phyloP scores from a whole-genome alignment of 2,888 invertebrate species.

The Nephrotoma appendiculata region DNA sequence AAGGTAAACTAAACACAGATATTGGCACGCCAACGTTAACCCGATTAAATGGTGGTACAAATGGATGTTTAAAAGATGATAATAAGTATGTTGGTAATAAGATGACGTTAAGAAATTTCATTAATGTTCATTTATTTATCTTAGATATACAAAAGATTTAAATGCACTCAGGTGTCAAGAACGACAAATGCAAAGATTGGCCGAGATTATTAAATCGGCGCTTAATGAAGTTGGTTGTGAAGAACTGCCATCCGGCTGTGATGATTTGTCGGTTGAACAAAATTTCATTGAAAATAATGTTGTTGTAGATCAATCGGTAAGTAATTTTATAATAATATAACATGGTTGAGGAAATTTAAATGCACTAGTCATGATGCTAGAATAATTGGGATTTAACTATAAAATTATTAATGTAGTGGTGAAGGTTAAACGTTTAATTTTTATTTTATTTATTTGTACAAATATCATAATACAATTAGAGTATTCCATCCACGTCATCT shows the following conservation, averaged over 20 bases:
- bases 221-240: conserved; percentile 76
- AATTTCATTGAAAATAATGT: conserved; percentile 41
- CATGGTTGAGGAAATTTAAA: not conserved
- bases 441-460: not conserved
- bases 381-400: not conserved
- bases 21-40: conserved; percentile 22
- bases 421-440: not conserved
- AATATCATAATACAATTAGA: not conserved
- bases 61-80: not conserved
- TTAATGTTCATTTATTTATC: not conserved
- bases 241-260: conserved; percentile 72
- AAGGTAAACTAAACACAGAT: conserved; percentile 40
- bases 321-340: conserved; percentile 7
- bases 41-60: conserved; percentile 37
- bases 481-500: not conserved
- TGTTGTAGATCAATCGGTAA: conserved; percentile 48
- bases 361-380: not conserved
- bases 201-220: conserved; percentile 72
- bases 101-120: not conserved
- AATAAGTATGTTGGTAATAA: not conserved
- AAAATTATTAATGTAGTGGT: not conserved
- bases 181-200: conserved; percentile 65
- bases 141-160: conserved; percentile 47
- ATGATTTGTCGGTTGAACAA: conserved; percentile 46
- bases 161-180: conserved; percentile 70